Conservation (phyloP, 1,140 invertebrate species). For the Aricia agestis region DNA sequence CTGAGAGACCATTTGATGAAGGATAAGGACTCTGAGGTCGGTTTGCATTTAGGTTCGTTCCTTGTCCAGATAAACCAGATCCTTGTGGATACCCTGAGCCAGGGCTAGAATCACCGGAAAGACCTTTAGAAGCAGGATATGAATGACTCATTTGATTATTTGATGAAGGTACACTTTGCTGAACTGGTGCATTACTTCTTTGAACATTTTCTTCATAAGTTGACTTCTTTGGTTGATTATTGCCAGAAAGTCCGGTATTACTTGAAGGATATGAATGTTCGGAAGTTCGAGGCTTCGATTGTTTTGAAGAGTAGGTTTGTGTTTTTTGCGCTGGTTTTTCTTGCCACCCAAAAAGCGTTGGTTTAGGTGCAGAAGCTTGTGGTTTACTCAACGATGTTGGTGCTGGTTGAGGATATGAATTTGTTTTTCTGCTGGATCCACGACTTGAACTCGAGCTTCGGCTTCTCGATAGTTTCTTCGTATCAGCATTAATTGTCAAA, state of each 20-base stretch:
- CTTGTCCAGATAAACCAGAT: conserved; percentile 29
- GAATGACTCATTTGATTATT: conserved; percentile 45
- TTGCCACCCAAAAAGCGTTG: conserved; percentile 64
- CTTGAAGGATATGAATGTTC: conserved; percentile 66
- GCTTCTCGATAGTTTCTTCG: conserved; percentile 52
- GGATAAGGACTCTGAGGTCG: conserved; percentile 21
- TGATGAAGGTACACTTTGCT: conserved; percentile 31
- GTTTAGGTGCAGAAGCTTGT: conserved; percentile 56
- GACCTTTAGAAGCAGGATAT: conserved; percentile 50
- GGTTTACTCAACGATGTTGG: conserved; percentile 61
- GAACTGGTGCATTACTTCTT: conserved; percentile 42
- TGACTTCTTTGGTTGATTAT: conserved; percentile 43
- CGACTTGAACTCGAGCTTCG: conserved; percentile 52
- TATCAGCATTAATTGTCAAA: conserved; percentile 39
- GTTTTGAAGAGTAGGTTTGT: conserved; percentile 40
- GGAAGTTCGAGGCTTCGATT: conserved; percentile 46
- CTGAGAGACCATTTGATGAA: conserved; percentile 29
- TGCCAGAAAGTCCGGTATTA: conserved; percentile 59
- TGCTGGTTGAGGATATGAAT: conserved; percentile 50
- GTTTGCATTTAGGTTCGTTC: conserved; percentile 7
- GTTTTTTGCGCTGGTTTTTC: conserved; percentile 52
- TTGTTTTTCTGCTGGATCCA: conserved; percentile 48
- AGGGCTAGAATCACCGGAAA: conserved; percentile 40
- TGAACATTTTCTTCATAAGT: conserved; percentile 50
- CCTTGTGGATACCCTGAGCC: conserved; percentile 26